Conservation (phyloP, 2,888 invertebrate genomes). For the Troglohyphantes excavatus region DNA sequence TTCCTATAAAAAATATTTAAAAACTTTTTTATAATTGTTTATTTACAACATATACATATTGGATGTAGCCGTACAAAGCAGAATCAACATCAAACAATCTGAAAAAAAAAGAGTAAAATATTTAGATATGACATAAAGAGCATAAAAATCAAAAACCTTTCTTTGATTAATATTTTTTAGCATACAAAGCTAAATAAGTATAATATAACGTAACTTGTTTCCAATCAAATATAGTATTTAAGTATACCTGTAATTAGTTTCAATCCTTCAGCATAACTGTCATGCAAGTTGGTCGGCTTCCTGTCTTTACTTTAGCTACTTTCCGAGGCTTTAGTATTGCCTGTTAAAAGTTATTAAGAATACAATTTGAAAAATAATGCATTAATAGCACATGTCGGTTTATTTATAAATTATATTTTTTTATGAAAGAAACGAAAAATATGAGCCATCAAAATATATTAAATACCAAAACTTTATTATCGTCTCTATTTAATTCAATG, state of each 20-base stretch:
- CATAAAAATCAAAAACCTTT: no score
- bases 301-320: conserved; percentile 74
- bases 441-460: no score
- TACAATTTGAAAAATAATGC: no score
- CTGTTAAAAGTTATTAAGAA: conserved; percentile 23
- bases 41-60: background rate
- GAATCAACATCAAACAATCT: background rate
- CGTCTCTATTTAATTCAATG: no score
- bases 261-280: conserved; percentile 32
- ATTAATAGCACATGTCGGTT: no score
- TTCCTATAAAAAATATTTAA: no score
- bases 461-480: no score
- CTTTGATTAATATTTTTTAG: no score
- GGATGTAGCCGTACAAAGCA: background rate
- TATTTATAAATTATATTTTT: no score
- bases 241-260: background rate
- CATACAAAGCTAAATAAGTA: no score
- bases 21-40: no score
- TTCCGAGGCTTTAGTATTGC: conserved; percentile 50
- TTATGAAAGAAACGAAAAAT: no score
- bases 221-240: background rate
- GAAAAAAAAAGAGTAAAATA: background rate
- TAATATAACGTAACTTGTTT: background rate
- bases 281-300: conserved; percentile 78
- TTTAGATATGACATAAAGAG: background rate